These are phyloP conservation scores for Trachemys scripta DNA, from an alignment of 2,113 vertebrate genomes.

Conservation along the genomic window DNA sequence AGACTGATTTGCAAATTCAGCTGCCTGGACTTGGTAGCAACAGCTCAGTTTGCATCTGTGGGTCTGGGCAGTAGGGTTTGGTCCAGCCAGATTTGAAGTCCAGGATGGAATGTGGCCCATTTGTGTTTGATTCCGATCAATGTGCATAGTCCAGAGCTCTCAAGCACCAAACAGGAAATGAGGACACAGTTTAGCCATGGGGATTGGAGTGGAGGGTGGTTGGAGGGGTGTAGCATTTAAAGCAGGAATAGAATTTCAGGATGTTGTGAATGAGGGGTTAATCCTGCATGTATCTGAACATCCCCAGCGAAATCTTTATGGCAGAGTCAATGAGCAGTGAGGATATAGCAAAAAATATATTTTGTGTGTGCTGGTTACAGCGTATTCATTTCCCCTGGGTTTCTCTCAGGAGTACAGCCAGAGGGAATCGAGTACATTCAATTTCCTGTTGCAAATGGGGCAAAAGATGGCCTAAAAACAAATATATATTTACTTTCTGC, in stretches of 20 bases:
- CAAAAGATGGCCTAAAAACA: constrained; percentile 21
- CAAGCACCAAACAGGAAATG: background rate
- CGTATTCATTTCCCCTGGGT: background rate
- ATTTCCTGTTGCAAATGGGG: constrained; percentile 38
- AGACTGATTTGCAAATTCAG: constrained; percentile 21
- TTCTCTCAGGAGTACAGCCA: background rate
- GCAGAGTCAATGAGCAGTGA: background rate
- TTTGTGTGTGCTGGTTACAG: background rate
- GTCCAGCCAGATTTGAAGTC: background rate
- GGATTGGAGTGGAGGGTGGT: fast-evolving
- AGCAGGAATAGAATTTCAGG: background rate
- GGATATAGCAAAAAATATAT: background rate
- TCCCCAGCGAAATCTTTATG: background rate
- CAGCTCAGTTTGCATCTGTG: constrained; percentile 31
- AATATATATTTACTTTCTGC: constrained; percentile 58
- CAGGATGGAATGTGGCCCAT: constrained; percentile 16
- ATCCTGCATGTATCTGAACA: background rate
- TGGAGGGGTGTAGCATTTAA: background rate
- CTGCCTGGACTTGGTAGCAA: constrained; percentile 2
- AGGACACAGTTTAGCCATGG: background rate
- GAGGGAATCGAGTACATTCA: background rate
- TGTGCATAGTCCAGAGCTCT: background rate
- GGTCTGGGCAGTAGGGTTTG: background rate
- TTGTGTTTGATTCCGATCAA: background rate
- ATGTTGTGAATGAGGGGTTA: background rate